phyloP scores from a whole-genome alignment of 2,888 invertebrate species.

The Suillia variegata region DNA sequence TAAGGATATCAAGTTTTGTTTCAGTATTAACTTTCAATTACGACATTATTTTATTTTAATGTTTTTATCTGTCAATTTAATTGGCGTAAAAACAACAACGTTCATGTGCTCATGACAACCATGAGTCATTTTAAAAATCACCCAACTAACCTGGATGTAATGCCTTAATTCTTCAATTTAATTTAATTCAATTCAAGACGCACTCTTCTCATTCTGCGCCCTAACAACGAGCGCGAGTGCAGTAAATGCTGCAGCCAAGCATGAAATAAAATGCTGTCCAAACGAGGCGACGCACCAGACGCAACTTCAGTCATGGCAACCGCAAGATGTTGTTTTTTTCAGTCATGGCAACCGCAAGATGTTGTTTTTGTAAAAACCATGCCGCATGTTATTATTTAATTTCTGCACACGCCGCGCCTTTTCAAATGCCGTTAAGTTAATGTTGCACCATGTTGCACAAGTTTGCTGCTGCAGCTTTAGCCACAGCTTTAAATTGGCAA shows the following conservation, averaged over 20 bases:
- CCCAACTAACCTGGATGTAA: too few relatives aligned
- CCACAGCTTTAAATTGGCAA: neutral
- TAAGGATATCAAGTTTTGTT: too few relatives aligned
- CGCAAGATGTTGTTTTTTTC: neutral
- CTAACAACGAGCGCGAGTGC: too few relatives aligned
- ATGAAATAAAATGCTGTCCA: neutral
- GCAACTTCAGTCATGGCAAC: neutral
- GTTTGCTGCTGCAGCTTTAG: neutral
- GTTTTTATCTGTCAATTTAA: too few relatives aligned
- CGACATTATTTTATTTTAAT: too few relatives aligned
- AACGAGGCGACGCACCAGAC: neutral
- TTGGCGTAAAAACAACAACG: too few relatives aligned
- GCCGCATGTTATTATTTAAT: neutral
- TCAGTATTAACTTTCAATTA: too few relatives aligned
- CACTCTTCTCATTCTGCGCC: neutral
- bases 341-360: neutral
- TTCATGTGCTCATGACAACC: too few relatives aligned
- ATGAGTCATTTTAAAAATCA: too few relatives aligned
- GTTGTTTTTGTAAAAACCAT: neutral
- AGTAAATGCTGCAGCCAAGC: neutral
- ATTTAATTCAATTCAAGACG: too few relatives aligned
- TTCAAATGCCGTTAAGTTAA: too few relatives aligned
- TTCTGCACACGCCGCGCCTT: neutral
- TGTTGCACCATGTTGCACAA: neutral
- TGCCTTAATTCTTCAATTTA: too few relatives aligned